These are phyloP conservation scores for Ellobius talpinus DNA, from an alignment of 2,113 vertebrate species.

Conservation along the genomic window DNA sequence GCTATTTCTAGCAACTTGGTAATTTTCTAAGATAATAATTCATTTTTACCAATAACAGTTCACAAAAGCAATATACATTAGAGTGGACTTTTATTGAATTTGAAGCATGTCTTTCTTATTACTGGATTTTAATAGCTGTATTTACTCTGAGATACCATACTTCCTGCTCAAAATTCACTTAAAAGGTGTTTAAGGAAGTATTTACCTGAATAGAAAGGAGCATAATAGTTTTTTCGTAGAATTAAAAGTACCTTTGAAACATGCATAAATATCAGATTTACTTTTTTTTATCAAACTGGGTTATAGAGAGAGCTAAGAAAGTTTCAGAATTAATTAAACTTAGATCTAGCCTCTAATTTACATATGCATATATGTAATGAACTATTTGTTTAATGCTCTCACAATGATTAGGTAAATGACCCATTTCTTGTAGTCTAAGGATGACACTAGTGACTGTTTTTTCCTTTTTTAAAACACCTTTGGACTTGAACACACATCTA, in stretches of 20 bases:
- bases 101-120: conserved; percentile 54
- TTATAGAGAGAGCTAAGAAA: not conserved
- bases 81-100: conserved; percentile 68
- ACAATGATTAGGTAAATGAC: not conserved
- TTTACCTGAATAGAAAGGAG: conserved; percentile 31
- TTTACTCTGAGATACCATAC: conserved; percentile 47
- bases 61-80: conserved; percentile 51
- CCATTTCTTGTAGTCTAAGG: not conserved
- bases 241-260: conserved; percentile 54
- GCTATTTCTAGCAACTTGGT: conserved; percentile 38
- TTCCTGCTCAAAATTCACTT: conserved; percentile 28
- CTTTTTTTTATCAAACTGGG: not conserved
- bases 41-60: conserved; percentile 72
- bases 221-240: conserved; percentile 35
- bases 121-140: not conserved
- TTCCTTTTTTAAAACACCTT: conserved; percentile 95
- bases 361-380: not conserved
- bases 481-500: conserved; percentile 92
- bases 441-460: not conserved
- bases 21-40: conserved; percentile 60
- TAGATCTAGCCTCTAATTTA: not conserved
- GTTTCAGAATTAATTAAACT: not conserved
- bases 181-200: conserved; percentile 45
- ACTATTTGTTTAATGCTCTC: not conserved
- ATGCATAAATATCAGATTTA: not conserved